Base-by-base conservation (phyloP, 2,113 vertebrate genomes). In the Herpailurus yagouaroundi region DNA sequence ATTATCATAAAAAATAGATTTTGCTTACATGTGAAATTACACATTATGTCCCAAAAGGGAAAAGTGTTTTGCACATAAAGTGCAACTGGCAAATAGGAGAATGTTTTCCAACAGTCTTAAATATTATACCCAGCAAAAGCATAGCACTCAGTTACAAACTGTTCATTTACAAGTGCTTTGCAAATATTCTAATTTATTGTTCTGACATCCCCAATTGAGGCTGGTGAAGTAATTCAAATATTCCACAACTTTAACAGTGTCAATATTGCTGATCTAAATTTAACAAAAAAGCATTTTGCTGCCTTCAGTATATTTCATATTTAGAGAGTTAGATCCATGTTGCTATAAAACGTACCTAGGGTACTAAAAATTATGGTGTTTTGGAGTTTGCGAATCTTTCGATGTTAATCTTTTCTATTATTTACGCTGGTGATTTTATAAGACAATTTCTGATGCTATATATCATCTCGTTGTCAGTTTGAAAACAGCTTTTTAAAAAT, bases 1-100 rank as follows among this genome's bases (percentile, higher is more conserved):
- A 91, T 96, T 95, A 93, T 4, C 10, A 87, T 86, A 94, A 93
- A 89, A 94, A 38, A 96, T 60, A 33, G 31, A 88, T 94, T 97
- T 94, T 92, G 68, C 45, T 97, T 97, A 74, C 63, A 27, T 89
- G 57, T 64, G 57, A 97, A 96, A 95, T 96, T 96, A 95, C 33
- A 52, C 25, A 76, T 5, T 33, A 60, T 88, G 91, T 92, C 52
- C 41, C 94, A 64, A 66, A 79, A 95, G 73, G 81, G 27, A 55
- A 82, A 55, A 86, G 16, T 2, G 4, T 64, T 97, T 91, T 92
- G 25, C 63, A 71, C 33, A 81, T 77, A 63, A 83, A 66, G 0
- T 23, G 31, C 93, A 92, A 50, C 29, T 55, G 15, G 45, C 6
- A 91, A 86, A 80, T 48, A n/a, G 13, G 10, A 83, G 52, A 87